Evolutionary conservation across 2,113 vertebrate species (phyloP), one percentile per base, ranked within the genome.

Genomic region (Hepsetus odoe): DNA sequence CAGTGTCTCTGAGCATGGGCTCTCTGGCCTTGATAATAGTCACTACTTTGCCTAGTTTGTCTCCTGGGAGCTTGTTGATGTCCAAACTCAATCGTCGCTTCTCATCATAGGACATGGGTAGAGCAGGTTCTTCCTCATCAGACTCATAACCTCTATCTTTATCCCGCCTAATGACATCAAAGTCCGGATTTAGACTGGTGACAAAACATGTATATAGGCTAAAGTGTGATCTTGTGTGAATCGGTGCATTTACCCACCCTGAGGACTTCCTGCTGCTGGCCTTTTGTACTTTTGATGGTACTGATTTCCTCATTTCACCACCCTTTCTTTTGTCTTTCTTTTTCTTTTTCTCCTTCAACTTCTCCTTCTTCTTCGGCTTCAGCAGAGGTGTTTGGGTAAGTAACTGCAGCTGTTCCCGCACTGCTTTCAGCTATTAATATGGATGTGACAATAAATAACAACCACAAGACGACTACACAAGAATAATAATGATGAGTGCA

Each of bases 41-140:
- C 79, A 95, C 92, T 49, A 98, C 53, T 79, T 91, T 92, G 18
- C 90, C 90, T 79, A 98, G 94, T 85, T 95, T 96, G 53, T 95
- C 93, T 76, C 92, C 92, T 14, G 95, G 95, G 58, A 99, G 92
- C 88, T 94, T 96, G 84, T 95, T 91, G 83, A 98, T 96, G 90
- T 96, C 91, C 76, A 93, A 66, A 82, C 94, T 96, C 73, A 98
- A 72, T 81, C 93, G 93, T 62, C 92, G 92, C 87, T 95, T 98
- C 88, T 98, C 96, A 84, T 95, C 92, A 28, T 95, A 95, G 56
- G 86, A 94, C 93, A 96, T 93, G 33, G 95, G 91, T 74, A 87
- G 87, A 0, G 85, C 85, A 53, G 77, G 69, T 77, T 79, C 87
- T 72, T 94, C 91, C 26, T 90, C 88, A 70, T 94, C 90, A 33